Percentiles rank a stretch among this genome's conserved stretches.
Conservation (phyloP, 2,888 invertebrate genomes). For the Alitta virens region DNA sequence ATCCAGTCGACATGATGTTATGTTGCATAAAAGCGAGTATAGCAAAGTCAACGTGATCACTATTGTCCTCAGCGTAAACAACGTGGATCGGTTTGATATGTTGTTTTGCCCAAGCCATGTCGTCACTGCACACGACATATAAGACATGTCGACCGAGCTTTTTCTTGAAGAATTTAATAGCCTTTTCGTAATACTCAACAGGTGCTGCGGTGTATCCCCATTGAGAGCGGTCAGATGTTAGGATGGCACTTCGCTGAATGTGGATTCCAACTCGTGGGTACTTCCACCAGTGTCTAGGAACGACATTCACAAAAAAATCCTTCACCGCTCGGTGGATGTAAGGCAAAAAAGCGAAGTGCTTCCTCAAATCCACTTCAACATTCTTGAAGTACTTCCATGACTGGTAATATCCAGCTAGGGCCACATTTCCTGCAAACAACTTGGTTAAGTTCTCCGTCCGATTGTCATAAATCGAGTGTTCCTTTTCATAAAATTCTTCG, state of each 20-base stretch:
- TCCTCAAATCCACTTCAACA: slow-evolving; percentile 29
- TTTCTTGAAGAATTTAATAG: slow-evolving; percentile 40
- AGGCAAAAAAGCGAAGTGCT: slow-evolving; percentile 36
- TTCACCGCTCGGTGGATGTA: slow-evolving; percentile 26
- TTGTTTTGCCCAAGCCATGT: slow-evolving; percentile 45
- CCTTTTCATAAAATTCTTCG: slow-evolving; percentile 21
- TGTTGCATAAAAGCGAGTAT: slow-evolving; percentile 49
- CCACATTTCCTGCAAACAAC: slow-evolving; percentile 3
- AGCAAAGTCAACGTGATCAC: slow-evolving; percentile 51
- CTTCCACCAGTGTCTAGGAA: slow-evolving; percentile 24
- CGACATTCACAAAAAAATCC: slow-evolving; percentile 23
- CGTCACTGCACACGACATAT: slow-evolving; percentile 54
- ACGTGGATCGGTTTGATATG: slow-evolving; percentile 31
- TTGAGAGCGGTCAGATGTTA: slow-evolving; percentile 38
- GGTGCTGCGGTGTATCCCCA: slow-evolving; percentile 53
- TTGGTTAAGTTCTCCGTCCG: slow-evolving; percentile 11
- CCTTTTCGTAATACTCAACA: slow-evolving; percentile 44
- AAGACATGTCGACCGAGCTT: slow-evolving; percentile 34
- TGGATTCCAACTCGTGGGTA: slow-evolving; percentile 46
- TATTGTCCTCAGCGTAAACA: slow-evolving; percentile 32
- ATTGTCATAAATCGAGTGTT: slow-evolving; percentile 19
- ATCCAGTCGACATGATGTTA: slow-evolving; percentile 51
- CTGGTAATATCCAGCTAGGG: slow-evolving; percentile 38
- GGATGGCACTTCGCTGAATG: slow-evolving; percentile 55
- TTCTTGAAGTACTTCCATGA: slow-evolving; percentile 44